Evolutionary conservation across 2,888 invertebrate species (phyloP), one percentile per base, ranked within the genome.

Genomic region (Anoplius nigerrimus): DNA sequence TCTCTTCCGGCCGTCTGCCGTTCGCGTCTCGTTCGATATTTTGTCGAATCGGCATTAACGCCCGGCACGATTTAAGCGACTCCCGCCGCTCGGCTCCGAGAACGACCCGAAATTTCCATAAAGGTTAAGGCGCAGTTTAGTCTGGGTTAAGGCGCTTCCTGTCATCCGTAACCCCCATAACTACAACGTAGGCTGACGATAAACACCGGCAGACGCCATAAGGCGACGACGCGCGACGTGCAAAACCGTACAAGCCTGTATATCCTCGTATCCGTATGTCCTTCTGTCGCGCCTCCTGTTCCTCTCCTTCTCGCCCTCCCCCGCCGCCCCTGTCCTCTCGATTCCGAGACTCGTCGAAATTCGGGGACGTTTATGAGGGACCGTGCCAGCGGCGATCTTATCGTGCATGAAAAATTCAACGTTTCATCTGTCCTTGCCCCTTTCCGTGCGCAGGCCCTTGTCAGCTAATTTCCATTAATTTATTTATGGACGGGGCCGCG

Each of bases 301-400:
- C 42, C 62, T 65, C 68, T 63, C 53, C 70, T 46, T 46, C 63
- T 55, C 15, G 48, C 69, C 69, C 59, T 51, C 58, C 54, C 59
- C n/a, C 13, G 48, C 64, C 58, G 68, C 52, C 53, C 62, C 51
- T 13, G 48, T 42, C 69, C 68, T 59, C 42, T 54, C 56, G 52
- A 13, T 8, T 48, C 48, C 48, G 16, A 76, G 80, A 78, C 79
- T 79, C 80, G 13, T 13, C 42, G 48, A 84, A 84, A 84, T 84
- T 83, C 82, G 75, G 75, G 79, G 82, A 81, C 80, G 80, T 78
- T 75, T 78, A 78, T 63, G 78, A 76, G n/a, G n/a, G 76, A 69
- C 68, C 66, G 69, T 62, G 76, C 62, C 65, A 59, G 64, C 56
- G 34, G 55, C 70, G 79, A 79, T 79, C 79, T 75, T 79, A 79